phyloP scores from a whole-genome alignment of 2,888 invertebrate species.

The Drosophila sordidula region DNA sequence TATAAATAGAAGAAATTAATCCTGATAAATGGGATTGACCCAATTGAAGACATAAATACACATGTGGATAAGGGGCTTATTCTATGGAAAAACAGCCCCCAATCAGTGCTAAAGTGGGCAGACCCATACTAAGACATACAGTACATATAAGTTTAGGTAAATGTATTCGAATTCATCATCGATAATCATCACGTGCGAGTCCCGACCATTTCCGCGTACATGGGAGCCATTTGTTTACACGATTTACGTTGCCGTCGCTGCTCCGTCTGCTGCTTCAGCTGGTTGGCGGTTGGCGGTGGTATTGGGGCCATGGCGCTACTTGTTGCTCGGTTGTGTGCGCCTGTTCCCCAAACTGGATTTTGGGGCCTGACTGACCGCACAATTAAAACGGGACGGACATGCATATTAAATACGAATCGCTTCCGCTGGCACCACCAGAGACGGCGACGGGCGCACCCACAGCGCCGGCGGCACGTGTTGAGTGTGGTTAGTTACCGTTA shows the following conservation, averaged over 20 bases:
- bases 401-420: conserved; percentile 23
- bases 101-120: background rate
- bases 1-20: no score
- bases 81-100: no score
- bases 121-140: no score
- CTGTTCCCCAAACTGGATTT: conserved; percentile 84
- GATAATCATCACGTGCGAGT: conserved; percentile 16
- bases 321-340: conserved; percentile 75
- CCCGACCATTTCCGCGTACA: conserved; percentile 8
- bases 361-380: conserved; percentile 85
- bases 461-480: conserved; percentile 29
- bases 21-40: no score
- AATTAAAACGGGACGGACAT: conserved; percentile 74
- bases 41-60: no score
- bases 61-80: no score
- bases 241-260: conserved; percentile 49
- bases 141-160: no score
- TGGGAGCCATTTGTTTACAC: conserved; percentile 27
- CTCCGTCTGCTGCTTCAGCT: background rate
- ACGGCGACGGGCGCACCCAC: conserved; percentile 16
- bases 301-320: conserved; percentile 49
- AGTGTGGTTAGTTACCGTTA: conserved; percentile 67
- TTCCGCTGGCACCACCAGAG: conserved; percentile 22
- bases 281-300: background rate
- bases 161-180: conserved; percentile 9